A percentile compares a stretch with the other conserved stretches of the same genome.
phyloP scores from a whole-genome alignment of 92 coral and sea anemone species.

The Zoanthus sansibaricus region DNA sequence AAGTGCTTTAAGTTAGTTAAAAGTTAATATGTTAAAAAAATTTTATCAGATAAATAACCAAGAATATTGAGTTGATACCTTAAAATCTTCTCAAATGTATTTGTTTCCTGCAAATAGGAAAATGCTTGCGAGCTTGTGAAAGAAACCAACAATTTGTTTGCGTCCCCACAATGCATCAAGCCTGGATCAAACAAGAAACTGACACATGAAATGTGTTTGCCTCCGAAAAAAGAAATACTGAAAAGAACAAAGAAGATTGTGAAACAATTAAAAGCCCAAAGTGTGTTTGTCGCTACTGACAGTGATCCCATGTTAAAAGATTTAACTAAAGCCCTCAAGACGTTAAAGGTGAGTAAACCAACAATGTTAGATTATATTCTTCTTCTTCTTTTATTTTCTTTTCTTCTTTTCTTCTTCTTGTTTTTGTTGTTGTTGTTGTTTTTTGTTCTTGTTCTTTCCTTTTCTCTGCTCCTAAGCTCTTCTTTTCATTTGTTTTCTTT shows the following conservation, averaged over 20 bases:
- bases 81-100: neutral
- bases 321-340: conserved; percentile 76
- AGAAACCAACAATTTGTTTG: conserved; percentile 74
- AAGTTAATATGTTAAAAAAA: too few relatives aligned
- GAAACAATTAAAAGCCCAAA: conserved; percentile 78
- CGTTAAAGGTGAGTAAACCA: conserved; percentile 57
- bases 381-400: neutral
- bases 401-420: neutral
- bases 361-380: neutral
- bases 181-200: conserved; percentile 75
- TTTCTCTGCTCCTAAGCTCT: neutral
- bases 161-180: conserved; percentile 89
- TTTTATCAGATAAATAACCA: too few relatives aligned
- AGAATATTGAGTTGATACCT: too few relatives aligned
- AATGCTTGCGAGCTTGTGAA: conserved; percentile 90
- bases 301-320: conserved; percentile 81
- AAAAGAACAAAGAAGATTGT: conserved; percentile 85
- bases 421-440: neutral
- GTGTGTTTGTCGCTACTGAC: conserved; percentile 95
- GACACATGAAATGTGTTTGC: conserved; percentile 88
- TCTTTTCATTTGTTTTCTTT: too few relatives aligned
- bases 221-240: conserved; percentile 75
- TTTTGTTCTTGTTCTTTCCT: neutral
- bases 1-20: too few relatives aligned
- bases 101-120: conserved; percentile 54